phyloP scores from a whole-genome alignment of 2,113 vertebrate genomes.

The Cyprinus carpio region DNA sequence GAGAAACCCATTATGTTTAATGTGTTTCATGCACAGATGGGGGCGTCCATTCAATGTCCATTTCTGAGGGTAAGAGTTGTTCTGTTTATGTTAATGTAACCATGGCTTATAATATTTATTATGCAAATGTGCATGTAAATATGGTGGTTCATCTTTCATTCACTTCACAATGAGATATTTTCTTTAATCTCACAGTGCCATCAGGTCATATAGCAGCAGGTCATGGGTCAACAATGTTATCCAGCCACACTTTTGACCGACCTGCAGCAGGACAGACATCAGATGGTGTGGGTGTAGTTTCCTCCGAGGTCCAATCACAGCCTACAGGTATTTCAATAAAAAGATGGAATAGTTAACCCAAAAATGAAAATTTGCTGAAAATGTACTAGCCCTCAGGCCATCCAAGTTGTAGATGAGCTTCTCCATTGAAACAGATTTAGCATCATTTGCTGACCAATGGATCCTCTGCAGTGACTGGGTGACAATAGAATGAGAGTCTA shows the following conservation, averaged over 20 bases:
- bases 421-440: not conserved
- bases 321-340: constrained; percentile 44
- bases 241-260: not conserved
- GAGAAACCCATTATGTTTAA: not conserved
- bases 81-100: not conserved
- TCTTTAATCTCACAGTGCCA: constrained; percentile 13
- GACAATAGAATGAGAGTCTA: not conserved
- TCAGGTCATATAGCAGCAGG: constrained; percentile 32
- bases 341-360: not conserved
- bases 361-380: not conserved
- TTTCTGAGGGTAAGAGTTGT: constrained; percentile 49
- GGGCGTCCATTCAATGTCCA: constrained; percentile 38
- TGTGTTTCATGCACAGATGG: constrained; percentile 43
- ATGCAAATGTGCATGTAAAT: not conserved
- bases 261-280: constrained; percentile 26
- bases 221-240: constrained; percentile 16
- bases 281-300: constrained; percentile 35
- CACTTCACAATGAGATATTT: not conserved
- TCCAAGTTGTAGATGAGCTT: not conserved
- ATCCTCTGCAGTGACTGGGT: not conserved
- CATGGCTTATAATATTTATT: not conserved
- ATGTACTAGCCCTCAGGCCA: not conserved
- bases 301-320: constrained; percentile 50
- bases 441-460: not conserved
- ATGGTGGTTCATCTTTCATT: not conserved